phyloP scores from a whole-genome alignment of 2,113 vertebrate genomes.

The Sprattus sprattus region DNA sequence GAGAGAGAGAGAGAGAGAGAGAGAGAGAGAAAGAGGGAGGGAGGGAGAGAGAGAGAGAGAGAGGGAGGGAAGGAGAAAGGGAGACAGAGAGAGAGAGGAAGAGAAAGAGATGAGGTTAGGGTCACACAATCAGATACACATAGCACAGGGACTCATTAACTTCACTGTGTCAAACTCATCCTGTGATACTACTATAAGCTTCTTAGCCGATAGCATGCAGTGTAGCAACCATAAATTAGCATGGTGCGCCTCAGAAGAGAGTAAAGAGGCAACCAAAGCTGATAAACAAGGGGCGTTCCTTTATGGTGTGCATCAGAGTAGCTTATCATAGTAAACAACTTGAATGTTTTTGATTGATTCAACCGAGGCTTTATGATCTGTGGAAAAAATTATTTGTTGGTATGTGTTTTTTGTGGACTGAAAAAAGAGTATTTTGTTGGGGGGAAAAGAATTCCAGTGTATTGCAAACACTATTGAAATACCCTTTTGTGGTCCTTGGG shows the following conservation, averaged over 20 bases:
- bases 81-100: conserved; percentile 26
- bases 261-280: neutral
- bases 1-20: too few relatives aligned
- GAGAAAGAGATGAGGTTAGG: neutral
- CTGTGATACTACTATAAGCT: neutral
- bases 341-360: neutral
- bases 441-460: too few relatives aligned
- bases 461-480: neutral
- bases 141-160: neutral
- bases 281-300: neutral
- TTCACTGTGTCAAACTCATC: neutral
- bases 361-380: neutral
- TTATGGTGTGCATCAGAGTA: neutral
- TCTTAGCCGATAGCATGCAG: neutral
- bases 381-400: neutral
- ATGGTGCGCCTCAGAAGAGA: neutral
- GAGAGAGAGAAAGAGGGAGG: neutral
- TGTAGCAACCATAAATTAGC: neutral
- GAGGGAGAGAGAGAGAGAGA: conserved; percentile 23
- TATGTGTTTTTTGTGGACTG: conserved; percentile 34
- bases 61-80: conserved; percentile 16
- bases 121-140: neutral
- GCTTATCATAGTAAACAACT: neutral
- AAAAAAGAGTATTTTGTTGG: conserved; percentile 2
- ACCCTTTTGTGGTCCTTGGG: conserved; percentile 35